Base-by-base conservation (phyloP, 2,113 vertebrate species). In the Stomatorhinus ivindoensis region DNA sequence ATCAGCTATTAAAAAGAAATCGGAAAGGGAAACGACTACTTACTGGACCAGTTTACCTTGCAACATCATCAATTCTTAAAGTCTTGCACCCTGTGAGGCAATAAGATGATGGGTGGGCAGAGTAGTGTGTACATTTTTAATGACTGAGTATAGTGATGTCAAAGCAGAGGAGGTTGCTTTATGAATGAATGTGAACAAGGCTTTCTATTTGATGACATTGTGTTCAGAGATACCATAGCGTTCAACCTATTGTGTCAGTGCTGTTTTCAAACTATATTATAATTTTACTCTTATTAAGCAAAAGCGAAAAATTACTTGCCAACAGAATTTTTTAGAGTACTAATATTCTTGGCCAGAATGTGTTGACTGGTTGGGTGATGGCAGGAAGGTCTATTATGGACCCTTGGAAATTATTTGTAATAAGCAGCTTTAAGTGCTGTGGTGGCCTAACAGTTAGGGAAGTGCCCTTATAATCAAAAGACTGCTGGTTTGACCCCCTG, bases 1-100 rank as follows among this genome's bases (percentile, higher is more conserved):
- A 42, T 76, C 76, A 87, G 24, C 44, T 50, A 53, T 76, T 87
- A 87, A 80, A 51, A 31, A 83, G 88, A 19, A 55, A 55, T 55
- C 48, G 48, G 88, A 87, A 50, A 61, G 84, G 46, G 39, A 42
- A 46, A 88, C 2, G 44, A 47, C 89, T 89, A 65, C 53, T 35
- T 89, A 89, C 88, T 76, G 47, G 24, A 24, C 80, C 39, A 55
- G 73, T 53, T 27, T 84, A 53, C 27, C 24, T 86, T 85, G 73
- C 50, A 19, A 83, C 73, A 83, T 80, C 27, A 76, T 89, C 89
- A 86, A 44, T 24, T 84, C 42, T 86, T 86, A 44, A 13, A 48
- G 19, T 87, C 44, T 58, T 73, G 27, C 35, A 65, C 27, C 39
- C 47, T 48, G 69, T 42, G 13, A 31, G 17, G 47, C n/a, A 39